Percentiles rank a stretch among this genome's conserved stretches.
These are phyloP conservation scores for Alces alces DNA, from an alignment of 2,113 vertebrate species.

Conservation along the genomic window DNA sequence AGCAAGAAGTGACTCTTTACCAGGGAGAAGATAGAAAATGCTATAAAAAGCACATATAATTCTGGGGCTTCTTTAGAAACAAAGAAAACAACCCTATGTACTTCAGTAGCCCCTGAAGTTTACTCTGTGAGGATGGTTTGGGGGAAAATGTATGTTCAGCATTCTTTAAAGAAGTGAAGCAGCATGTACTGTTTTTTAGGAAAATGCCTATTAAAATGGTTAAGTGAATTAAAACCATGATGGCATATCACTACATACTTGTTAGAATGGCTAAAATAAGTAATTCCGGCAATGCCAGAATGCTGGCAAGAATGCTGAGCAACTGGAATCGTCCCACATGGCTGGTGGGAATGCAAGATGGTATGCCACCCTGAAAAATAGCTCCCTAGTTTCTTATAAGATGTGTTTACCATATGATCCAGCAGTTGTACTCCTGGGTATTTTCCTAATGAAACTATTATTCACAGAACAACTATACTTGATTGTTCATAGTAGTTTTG, in stretches of 20 bases:
- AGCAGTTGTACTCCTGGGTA: neutral
- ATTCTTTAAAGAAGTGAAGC: neutral
- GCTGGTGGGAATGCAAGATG: neutral
- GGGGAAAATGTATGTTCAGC: neutral
- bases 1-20: neutral
- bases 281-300: neutral
- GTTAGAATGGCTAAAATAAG: neutral
- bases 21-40: slow-evolving; percentile 4
- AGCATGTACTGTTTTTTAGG: neutral
- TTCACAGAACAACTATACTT: neutral
- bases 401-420: neutral
- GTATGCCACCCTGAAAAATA: neutral
- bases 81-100: neutral
- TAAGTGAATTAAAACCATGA: neutral
- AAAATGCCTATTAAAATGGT: neutral
- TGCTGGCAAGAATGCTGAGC: neutral
- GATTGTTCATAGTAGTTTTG: neutral
- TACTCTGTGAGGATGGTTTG: neutral
- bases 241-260: neutral
- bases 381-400: neutral
- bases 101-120: neutral
- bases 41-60: slow-evolving; percentile 28
- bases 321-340: neutral
- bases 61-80: slow-evolving; percentile 8
- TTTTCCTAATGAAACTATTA: neutral